These are phyloP conservation scores for Drosophila fulvimacula DNA, from an alignment of 2,888 invertebrate species.

Conservation along the genomic window DNA sequence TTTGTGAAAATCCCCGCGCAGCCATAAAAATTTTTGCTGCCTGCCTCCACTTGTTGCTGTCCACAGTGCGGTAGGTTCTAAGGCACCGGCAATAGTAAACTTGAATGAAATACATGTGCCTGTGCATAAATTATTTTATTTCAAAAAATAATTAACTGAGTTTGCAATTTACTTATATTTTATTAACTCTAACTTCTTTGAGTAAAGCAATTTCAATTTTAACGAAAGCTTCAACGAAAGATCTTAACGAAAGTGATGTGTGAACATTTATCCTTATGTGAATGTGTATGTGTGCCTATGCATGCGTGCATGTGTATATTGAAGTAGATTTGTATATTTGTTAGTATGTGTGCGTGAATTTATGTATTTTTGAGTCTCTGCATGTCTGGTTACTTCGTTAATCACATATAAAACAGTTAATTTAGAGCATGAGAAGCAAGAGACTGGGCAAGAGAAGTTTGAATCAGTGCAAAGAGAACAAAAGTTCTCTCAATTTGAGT, in stretches of 20 bases:
- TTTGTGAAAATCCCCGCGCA: constrained; percentile 33
- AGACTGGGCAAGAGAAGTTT: not conserved
- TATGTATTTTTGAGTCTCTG: not conserved
- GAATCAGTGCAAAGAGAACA: constrained; percentile 25
- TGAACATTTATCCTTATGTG: not conserved
- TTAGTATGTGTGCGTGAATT: not conserved
- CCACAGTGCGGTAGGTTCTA: not conserved
- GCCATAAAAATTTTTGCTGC: constrained; percentile 3
- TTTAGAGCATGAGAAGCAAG: not conserved
- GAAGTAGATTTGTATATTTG: not conserved
- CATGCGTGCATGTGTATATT: not conserved
- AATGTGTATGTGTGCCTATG: not conserved
- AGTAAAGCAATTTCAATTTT: not conserved
- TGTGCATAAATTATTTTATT: not conserved
- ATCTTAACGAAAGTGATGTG: constrained; percentile 3
- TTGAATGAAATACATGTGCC: not conserved
- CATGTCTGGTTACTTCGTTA: not conserved
- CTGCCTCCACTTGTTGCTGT: constrained; percentile 24
- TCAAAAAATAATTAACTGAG: not conserved
- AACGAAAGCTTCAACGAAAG: constrained; percentile 1
- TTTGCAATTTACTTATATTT: not conserved
- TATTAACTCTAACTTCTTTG: not conserved
- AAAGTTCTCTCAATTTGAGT: constrained; percentile 50
- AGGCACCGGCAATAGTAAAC: not conserved
- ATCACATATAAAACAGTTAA: not conserved